Evolutionary conservation across 2,113 vertebrate genomes (phyloP), one percentile per base, ranked within the genome.

Genomic region (Nestor notabilis): DNA sequence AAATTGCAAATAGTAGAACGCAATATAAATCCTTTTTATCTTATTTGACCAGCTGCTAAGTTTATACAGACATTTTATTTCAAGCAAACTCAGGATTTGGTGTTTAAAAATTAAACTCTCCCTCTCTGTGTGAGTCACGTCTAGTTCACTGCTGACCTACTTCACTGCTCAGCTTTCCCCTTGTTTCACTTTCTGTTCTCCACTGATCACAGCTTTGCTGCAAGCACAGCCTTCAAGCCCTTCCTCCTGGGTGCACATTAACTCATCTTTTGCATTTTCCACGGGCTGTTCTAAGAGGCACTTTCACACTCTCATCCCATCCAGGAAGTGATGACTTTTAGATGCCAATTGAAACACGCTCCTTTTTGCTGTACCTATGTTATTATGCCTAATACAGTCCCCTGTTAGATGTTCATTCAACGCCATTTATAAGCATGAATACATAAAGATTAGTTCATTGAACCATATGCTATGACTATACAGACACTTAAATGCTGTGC

Each of bases 91-190:
- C 50, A 18, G 76, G 78, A 28, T 52, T 46, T 35, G 49, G 52
- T 82, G 90, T 87, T 95, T 96, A 83, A 95, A 95, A 94, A 97
- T 90, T 82, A 71, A 92, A 95, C 93, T 83, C 83, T 76, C 91
- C 86, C 89, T 60, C 89, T 87, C 87, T 27, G 79, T 10, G 6
- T 61, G 89, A 95, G 75, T 31, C 91, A n/a, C 25, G 65, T 29
- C 96, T 96, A 71, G 95, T 97, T 97, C 97, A 76, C 82, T 33
- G 53, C 81, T 98, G 97, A 98, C 97, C 97, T 97, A 97, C 94
- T 97, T 98, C 82, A 75, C 96, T 78, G 75, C 79, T 52, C 79
- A 81, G 86, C 93, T 80, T 41, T 76, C 3, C 83, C 90, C 83
- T 74, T 93, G 93, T 95, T 96, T 97, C 94, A 80, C 87, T 85